Conservation (phyloP, 1,140 invertebrate species). For the Listronotus oregonensis region DNA sequence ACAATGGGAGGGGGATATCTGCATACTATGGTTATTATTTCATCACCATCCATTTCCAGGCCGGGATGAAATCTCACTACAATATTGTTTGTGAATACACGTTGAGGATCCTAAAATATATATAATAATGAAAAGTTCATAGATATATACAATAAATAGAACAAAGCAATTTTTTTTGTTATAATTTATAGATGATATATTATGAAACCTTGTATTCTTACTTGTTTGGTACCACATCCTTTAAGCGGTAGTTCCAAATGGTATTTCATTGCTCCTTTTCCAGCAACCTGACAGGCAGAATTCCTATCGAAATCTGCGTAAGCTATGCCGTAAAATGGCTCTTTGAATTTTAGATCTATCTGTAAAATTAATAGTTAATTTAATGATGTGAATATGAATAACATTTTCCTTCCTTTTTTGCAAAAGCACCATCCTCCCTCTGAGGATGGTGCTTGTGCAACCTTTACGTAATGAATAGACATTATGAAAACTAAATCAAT, state of each 20-base stretch:
- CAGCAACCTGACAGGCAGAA: constrained; percentile 84
- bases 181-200: too few relatives aligned
- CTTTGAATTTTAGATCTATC: constrained; percentile 86
- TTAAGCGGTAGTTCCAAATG: constrained; percentile 85
- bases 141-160: too few relatives aligned
- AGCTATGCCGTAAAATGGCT: constrained; percentile 88
- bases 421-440: too few relatives aligned
- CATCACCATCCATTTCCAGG: constrained; percentile 91
- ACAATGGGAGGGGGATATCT: constrained; percentile 90
- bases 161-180: too few relatives aligned
- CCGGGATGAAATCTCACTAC: constrained; percentile 89
- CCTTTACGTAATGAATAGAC: too few relatives aligned
- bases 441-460: too few relatives aligned
- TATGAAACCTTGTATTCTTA: constrained; percentile 50
- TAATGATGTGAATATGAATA: too few relatives aligned
- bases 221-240: constrained; percentile 91
- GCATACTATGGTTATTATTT: constrained; percentile 93
- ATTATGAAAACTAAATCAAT: too few relatives aligned
- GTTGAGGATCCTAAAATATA: constrained; percentile 73
- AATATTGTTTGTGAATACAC: constrained; percentile 94
- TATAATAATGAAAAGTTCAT: too few relatives aligned
- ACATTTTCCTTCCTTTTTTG: too few relatives aligned
- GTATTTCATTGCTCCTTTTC: constrained; percentile 78
- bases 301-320: constrained; percentile 91
- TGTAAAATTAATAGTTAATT: constrained; percentile 56